These are phyloP conservation scores for Chrosomus eos DNA, from an alignment of 2,797 vertebrate genomes.

Conservation along the genomic window DNA sequence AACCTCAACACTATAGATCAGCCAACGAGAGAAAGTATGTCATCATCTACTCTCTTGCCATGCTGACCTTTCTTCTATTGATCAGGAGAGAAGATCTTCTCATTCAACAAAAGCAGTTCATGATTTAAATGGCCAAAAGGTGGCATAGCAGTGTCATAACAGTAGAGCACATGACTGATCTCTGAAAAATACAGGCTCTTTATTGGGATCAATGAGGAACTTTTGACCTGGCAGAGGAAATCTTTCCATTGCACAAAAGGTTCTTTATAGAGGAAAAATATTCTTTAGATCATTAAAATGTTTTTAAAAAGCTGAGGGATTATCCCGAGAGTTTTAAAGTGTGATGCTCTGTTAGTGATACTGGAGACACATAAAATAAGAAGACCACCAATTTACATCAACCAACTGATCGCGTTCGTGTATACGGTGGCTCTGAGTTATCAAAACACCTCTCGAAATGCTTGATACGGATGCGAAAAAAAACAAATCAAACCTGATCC, in stretches of 20 bases:
- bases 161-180: not conserved
- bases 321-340: too few relatives aligned
- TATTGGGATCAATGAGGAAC: not conserved
- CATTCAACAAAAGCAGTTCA: not conserved
- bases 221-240: not conserved
- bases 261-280: not conserved
- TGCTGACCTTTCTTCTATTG: constrained; percentile 5
- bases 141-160: too few relatives aligned
- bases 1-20: not conserved
- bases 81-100: not conserved
- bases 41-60: not conserved
- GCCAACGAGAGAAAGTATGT: not conserved
- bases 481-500: too few relatives aligned
- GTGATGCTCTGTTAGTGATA: too few relatives aligned
- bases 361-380: too few relatives aligned
- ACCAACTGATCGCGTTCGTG: too few relatives aligned
- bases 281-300: not conserved
- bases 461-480: too few relatives aligned
- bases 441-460: too few relatives aligned
- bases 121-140: not conserved
- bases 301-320: too few relatives aligned
- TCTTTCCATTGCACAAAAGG: not conserved
- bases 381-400: too few relatives aligned
- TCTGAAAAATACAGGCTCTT: not conserved
- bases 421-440: too few relatives aligned